Evolutionary conservation across 2,113 vertebrate species (phyloP), one percentile per base, ranked within the genome.

Genomic region (Hyperopisus bebe): DNA sequence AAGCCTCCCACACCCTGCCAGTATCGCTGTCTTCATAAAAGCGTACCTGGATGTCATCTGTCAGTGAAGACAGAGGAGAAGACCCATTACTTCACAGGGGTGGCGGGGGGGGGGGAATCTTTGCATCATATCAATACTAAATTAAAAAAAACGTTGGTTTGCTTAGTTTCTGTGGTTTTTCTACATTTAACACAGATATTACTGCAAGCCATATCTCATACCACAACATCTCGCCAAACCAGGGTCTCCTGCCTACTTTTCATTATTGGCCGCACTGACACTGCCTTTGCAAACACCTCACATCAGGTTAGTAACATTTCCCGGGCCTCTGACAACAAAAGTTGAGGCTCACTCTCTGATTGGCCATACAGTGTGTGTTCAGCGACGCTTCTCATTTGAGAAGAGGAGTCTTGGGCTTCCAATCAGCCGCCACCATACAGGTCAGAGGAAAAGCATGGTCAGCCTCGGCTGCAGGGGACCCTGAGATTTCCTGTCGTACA

Each of bases 11-110:
- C 91, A 96, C 92, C 2, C 96, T 84, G 74, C 98, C 97, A 21
- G 95, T 95, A 89, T 99, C 97, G 86, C 98, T 97, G 80, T 99
- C 98, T 91, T 99, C 98, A 58, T 97, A 99, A 94, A 99, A 99
- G 47, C 98, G 97, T 50, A 99, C 98, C 93, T 99, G 98, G 93
- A 99, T 99, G 91, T 99, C 98, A 94, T 99, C 98, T 99, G 92
- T 9, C 9, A 24, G 89, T 17, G 77, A 19, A 9, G 47, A 89
- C 2, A 55, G 44, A 19, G 15, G 5, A 83, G 10, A 8, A 15
- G 17, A 11, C 3, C 17, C 10, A 53, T 88, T 88, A 88, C 17
- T 8, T 58, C 87, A 58, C 31, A 39, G 17, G 3, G 24, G 13
- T 35, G 27, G 19, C 9, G 6, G n/a, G 24, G 9, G 62, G n/a